Evolutionary conservation across 2,797 vertebrate species (phyloP).

Genomic region (Tokudaia muenninki): DNA sequence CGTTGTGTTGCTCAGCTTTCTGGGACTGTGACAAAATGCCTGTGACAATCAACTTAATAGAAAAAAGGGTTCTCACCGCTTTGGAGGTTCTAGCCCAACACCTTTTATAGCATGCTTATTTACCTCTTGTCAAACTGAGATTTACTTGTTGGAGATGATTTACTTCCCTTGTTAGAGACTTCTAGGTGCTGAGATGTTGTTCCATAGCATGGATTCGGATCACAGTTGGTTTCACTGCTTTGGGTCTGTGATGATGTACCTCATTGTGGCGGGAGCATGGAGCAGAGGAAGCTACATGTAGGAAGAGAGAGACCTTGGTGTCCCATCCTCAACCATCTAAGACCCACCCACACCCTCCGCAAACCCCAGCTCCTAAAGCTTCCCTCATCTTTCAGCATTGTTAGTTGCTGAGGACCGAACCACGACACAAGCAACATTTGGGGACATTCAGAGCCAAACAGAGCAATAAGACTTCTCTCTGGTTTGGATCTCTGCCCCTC

Average conservation of each 20-base stretch:
- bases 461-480: background rate
- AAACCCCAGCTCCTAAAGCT: background rate
- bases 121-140: background rate
- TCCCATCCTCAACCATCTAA: background rate
- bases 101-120: background rate
- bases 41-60: background rate
- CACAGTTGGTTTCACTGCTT: background rate
- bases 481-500: background rate
- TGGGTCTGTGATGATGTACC: background rate
- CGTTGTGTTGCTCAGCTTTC: background rate
- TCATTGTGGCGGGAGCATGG: background rate
- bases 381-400: background rate
- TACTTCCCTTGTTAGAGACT: too few species aligned
- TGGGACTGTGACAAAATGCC: background rate
- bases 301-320: background rate
- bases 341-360: background rate
- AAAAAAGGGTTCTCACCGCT: background rate
- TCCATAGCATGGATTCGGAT: background rate
- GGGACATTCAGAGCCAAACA: background rate
- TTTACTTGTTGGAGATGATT: background rate
- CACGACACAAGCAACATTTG: background rate
- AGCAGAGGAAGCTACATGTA: background rate
- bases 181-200: background rate
- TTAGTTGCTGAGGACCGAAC: background rate
- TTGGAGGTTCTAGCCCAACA: background rate